phyloP scores from a whole-genome alignment of 2,888 invertebrate species.

The Brachyptera risi region DNA sequence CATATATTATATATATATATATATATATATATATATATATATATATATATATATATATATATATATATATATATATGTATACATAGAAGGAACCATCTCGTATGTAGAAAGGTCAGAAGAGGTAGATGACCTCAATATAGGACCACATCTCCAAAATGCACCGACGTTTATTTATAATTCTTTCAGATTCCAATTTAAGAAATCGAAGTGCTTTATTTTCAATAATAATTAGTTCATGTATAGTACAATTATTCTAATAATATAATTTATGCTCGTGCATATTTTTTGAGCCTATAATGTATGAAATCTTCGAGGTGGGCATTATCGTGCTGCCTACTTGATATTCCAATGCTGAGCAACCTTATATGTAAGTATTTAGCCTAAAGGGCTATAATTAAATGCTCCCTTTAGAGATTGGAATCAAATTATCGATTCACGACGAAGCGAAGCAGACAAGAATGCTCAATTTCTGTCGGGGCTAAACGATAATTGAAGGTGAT shows the following conservation, averaged over 20 bases:
- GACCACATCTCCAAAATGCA: conserved; percentile 25
- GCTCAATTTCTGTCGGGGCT: conserved; percentile 22
- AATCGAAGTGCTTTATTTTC: no score
- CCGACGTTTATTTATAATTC: neutral
- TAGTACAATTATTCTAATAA: no score
- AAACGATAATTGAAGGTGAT: conserved; percentile 29
- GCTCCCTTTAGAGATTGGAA: conserved; percentile 29
- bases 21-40: no score
- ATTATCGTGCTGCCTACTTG: conserved; percentile 15
- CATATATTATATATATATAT: no score
- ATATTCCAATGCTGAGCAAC: conserved; percentile 20
- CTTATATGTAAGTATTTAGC: conserved; percentile 21
- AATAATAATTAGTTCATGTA: no score
- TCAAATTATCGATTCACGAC: conserved; percentile 28
- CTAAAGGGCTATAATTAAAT: conserved; percentile 29
- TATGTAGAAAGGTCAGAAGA: conserved; percentile 19
- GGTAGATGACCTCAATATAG: conserved; percentile 19
- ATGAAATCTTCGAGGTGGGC: conserved; percentile 8
- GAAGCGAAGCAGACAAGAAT: conserved; percentile 17
- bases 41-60: no score
- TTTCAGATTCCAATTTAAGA: no score
- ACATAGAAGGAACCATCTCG: neutral
- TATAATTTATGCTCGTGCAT: no score
- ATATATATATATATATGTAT: neutral
- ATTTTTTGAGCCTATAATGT: no score